Base-by-base conservation (phyloP, 1,140 invertebrate genomes). In the Saccostrea glomerata region DNA sequence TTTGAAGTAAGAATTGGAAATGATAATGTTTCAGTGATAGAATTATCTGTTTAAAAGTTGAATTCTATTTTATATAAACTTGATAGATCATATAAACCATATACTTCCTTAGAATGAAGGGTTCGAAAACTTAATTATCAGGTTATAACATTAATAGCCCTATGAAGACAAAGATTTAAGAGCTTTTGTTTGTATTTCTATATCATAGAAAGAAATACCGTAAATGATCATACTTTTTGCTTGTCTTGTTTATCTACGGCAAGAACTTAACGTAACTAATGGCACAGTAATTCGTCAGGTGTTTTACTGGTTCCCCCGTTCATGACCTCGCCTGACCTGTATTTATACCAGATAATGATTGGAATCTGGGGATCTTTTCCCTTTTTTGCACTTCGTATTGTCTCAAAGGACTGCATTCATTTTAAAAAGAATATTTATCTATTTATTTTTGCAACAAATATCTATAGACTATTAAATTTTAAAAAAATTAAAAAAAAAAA, bases 121-220 rank as follows among this genome's bases (percentile, higher is more conserved):
- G 58, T 2, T 17, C 58, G 15, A 5, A 73, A 73, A 15, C 11
- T 25, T 73, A 36, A 36, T 30, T 73, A 30, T 15, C 25, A 15
- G 13, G 23, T 36, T 73, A 36, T 25, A 36, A 73, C 70, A 36
- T 30, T 12, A 3, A 73, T 73, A 30, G 15, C 13, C 25, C 30
- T 30, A 6, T 12, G 7, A 25, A 30, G 70, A 73, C 70, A 73
- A 40, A 30, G 4, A 25, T 73, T 30, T 73, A 73, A 73, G 23
- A 73, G 70, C 70, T 73, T 73, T 73, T 73, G 70, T 36, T 13
- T 73, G 70, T 73, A 30, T 63, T 63, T 63, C 58, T n/a, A 20
- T 20, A n/a, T 0, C 5, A 1, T 20, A 17, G 58, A 7, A 20
- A 63, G n/a, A 20, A 63, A 63, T 63, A n/a, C 0, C 17, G 58